A percentile compares a stretch with the other conserved stretches of the same genome.
Evolutionary conservation across 2,797 vertebrate genomes (phyloP).

Genomic region (Saguinus oedipus): DNA sequence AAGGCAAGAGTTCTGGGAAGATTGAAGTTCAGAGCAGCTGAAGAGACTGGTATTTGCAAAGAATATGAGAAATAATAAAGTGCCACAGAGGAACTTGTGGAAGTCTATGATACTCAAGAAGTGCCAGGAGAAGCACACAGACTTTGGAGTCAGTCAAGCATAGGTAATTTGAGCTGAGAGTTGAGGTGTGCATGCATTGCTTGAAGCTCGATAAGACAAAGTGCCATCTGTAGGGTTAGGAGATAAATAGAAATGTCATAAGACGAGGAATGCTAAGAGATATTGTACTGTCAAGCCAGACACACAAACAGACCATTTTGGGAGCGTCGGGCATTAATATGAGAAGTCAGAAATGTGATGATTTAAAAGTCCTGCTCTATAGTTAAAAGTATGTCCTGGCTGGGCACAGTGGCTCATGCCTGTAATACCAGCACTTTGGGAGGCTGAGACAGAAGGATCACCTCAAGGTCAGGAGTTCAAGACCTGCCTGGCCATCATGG

Average conservation of each 20-base stretch:
- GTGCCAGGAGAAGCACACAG: fast-evolving
- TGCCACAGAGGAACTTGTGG: not conserved
- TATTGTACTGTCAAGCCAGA: not conserved
- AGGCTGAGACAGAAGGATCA: too few species aligned
- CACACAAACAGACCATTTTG: not conserved
- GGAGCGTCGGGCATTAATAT: not conserved
- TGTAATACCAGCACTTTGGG: too few species aligned
- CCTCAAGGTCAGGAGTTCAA: too few species aligned
- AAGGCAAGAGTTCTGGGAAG: not conserved
- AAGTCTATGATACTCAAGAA: too few species aligned
- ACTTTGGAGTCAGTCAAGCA: not conserved
- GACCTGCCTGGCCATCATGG: too few species aligned
- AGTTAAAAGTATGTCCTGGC: not conserved
- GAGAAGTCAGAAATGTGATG: too few species aligned
- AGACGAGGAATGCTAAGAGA: not conserved
- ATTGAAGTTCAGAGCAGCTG: not conserved
- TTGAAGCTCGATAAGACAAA: not conserved
- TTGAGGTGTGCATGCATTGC: fast-evolving
- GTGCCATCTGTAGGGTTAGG: not conserved
- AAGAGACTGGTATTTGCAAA: not conserved
- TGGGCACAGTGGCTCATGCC: too few species aligned
- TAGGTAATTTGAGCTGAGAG: not conserved
- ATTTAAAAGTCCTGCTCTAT: not conserved
- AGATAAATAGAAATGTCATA: not conserved
- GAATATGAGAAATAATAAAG: not conserved